Evolutionary conservation across 1,140 invertebrate genomes (phyloP), one percentile per base, ranked within the genome.

Genomic region (Drosophila mayri): DNA sequence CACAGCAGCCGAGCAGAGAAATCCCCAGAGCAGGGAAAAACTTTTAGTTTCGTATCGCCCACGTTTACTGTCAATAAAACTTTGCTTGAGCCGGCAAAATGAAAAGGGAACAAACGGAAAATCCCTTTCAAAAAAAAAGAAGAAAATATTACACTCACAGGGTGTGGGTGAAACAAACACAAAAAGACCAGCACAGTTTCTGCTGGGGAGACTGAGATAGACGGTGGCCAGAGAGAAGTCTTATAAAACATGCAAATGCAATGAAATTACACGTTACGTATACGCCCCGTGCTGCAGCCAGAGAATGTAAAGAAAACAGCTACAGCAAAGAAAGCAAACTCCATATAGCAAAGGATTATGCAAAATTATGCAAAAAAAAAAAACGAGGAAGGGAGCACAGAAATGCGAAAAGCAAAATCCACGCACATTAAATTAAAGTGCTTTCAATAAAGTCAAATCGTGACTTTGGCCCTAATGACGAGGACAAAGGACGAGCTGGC

Each of bases 41-140:
- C 76, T 88, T 88, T 88, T 87, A 80, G 84, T 83, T 84, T 80
- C 68, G 52, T 76, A 81, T 81, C 77, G 77, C 68, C 85, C 84
- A 88, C 84, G 84, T 90, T 88, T 88, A 88, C 84, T 88, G 84
- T 88, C 85, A 88, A 88, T 88, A 88, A 88, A 88, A 88, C 84
- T 88, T 88, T 72, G 62, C 73, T 74, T 74, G 64, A 88, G 77
- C 85, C 73, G 60, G 76, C 52, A 73, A 71, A 76, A 76, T 67
- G 54, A 67, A 76, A 67, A 47, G 38, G 52, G 32, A 52, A 40
- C 40, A 20, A 59, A 55, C 16, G 35, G 52, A 22, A 38, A 76
- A 66, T 72, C 52, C 50, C 65, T 35, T 72, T 37, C 18, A 65
- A 65, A 65, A 54, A 57, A 25, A 35, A 49, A 44, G 9, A 50